Evolutionary conservation across 2,113 vertebrate genomes (phyloP), one percentile per base, ranked within the genome.

Genomic region (Xenopus laevis): DNA sequence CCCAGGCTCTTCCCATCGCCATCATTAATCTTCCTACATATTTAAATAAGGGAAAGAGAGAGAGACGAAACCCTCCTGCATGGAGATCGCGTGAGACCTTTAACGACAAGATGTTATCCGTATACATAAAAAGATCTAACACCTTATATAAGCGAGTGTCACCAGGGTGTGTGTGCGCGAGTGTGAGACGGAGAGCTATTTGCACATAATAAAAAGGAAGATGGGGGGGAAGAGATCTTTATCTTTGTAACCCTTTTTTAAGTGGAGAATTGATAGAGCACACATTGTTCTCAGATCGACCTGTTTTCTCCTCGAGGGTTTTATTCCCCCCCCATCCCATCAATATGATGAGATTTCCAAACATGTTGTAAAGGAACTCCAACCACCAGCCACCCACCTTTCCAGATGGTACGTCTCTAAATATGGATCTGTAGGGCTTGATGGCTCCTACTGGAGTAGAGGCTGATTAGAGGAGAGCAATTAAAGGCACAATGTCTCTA

Each of bases 311-410:
- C 80, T 82, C 82, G 78, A 70, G 85, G 82, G 86, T 88, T 86
- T 9, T 27, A 27, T 27, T 7, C 33, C 33, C 33, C 33, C 33
- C 33, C 33, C n/a, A n/a, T n/a, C 33, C 33, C 88, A 81, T 87
- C 82, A 83, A 84, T 87, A 86, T 87, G 87, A 87, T 50, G 89
- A 88, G 87, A 91, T 89, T 69, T 84, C 85, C 85, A 88, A 87
- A 83, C 87, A 86, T 87, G 85, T 85, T 85, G 89, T 85, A 87
- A 88, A 85, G 87, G 87, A 87, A 87, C 88, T 91, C 88, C 86
- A 74, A 85, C 80, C 85, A 86, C 92, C 90, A 90, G 89, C 84
- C 87, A 86, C 87, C 82, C 83, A 50, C 47, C 47, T 50, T 50
- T 83, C 82, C 84, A 87, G 84, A 84, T 87, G 86, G 86, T 80